These are phyloP conservation scores for Pteronura brasiliensis DNA, from an alignment of 2,113 vertebrate species.

Conservation along the genomic window DNA sequence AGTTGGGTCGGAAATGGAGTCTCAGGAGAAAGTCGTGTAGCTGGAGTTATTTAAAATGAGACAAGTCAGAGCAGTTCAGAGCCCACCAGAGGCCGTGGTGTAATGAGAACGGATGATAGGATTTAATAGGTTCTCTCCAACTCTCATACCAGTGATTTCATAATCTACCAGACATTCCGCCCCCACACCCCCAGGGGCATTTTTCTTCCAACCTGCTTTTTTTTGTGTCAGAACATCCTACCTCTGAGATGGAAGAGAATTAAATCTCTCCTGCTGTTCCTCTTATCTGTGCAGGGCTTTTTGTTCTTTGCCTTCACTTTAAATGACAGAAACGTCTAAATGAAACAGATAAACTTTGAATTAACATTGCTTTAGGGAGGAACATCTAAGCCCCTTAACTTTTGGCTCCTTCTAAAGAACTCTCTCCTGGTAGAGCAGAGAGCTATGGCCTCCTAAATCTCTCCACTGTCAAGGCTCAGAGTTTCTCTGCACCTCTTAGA, in stretches of 20 bases:
- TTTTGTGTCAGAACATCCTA: conserved; percentile 57
- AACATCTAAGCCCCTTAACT: neutral
- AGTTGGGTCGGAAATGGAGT: conserved; percentile 31
- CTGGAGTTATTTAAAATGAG: conserved; percentile 56
- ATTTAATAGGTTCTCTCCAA: conserved; percentile 30
- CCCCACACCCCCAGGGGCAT: neutral
- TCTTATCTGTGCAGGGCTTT: neutral
- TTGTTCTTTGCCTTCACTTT: conserved; percentile 45
- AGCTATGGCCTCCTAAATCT: neutral
- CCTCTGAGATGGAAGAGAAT: conserved; percentile 45
- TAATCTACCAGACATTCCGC: conserved; percentile 33
- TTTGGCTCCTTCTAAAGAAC: conserved; percentile 1
- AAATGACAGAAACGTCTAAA: conserved; percentile 30
- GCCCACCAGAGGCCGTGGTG: conserved; percentile 30
- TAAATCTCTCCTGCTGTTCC: conserved; percentile 39
- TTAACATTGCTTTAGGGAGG: conserved; percentile 43
- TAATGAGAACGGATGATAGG: conserved; percentile 42
- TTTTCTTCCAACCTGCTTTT: conserved; percentile 51
- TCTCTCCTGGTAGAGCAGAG: neutral
- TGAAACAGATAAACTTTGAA: conserved; percentile 50
- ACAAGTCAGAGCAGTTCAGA: conserved; percentile 42
- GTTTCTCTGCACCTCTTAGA: neutral
- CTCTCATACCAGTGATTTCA: conserved; percentile 36
- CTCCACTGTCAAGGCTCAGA: neutral
- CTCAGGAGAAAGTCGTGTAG: conserved; percentile 19